Conservation (phyloP, 2,888 invertebrate species). For the Tipula unca region DNA sequence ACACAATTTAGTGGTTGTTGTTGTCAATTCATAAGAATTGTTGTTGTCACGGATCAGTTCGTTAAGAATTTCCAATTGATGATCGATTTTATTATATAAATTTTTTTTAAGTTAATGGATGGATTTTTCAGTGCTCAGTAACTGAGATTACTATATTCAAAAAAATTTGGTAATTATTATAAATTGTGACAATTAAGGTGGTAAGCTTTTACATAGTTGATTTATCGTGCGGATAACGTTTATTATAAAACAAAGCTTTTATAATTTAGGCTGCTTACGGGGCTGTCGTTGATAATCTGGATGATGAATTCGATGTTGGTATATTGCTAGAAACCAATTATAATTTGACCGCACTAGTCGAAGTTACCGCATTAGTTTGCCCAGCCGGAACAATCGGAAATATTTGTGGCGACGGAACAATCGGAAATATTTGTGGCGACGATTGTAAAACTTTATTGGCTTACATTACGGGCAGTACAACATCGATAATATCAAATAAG, state of each 20-base stretch:
- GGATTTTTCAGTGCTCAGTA: no score
- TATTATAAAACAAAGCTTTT: background rate
- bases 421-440: no score
- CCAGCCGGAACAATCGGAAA: background rate
- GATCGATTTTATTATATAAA: no score
- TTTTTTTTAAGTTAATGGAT: no score
- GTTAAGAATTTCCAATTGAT: no score
- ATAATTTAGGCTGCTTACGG: background rate
- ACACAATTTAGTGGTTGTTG: no score
- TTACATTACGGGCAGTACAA: background rate
- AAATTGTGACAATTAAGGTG: no score
- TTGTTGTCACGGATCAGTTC: no score
- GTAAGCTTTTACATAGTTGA: background rate
- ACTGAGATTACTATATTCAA: no score
- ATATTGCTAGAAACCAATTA: background rate
- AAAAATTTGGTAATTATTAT: no score
- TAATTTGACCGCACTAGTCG: background rate
- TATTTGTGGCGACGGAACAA: no score
- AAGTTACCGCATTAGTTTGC: background rate
- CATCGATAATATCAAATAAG: background rate
- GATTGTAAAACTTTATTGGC: background rate
- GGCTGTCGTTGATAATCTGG: background rate
- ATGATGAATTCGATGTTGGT: background rate
- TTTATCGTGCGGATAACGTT: background rate
- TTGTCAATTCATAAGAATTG: no score